phyloP scores from a whole-genome alignment of 2,797 vertebrate genomes.

The Scyliorhinus canicula region DNA sequence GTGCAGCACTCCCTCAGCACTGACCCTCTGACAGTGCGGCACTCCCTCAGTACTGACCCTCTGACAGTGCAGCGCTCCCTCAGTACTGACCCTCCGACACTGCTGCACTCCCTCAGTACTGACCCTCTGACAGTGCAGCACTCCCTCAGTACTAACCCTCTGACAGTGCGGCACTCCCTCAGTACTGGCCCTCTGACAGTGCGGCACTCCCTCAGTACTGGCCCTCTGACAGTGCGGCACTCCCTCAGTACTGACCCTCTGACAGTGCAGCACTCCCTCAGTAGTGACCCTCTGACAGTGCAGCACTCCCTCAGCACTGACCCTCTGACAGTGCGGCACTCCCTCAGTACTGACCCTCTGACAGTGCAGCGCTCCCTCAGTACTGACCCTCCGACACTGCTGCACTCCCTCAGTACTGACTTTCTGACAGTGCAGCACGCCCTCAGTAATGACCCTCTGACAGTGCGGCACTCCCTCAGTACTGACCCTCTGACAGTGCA shows the following conservation, averaged over 20 bases:
- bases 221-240: neutral
- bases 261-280: neutral
- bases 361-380: neutral
- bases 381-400: neutral
- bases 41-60: no score
- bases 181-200: neutral
- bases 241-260: neutral
- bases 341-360: no score
- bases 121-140: neutral
- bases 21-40: no score
- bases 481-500: neutral
- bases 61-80: no score
- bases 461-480: neutral
- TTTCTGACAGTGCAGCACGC: no score
- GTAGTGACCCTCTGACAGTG: no score
- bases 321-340: no score
- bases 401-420: neutral
- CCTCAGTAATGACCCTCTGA: neutral
- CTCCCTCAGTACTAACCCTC: neutral
- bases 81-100: no score
- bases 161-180: neutral
- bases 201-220: no score
- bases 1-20: no score
- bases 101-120: no score
- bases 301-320: no score